phyloP scores from a whole-genome alignment of 2,113 vertebrate genomes.

The Callaeas wilsoni region DNA sequence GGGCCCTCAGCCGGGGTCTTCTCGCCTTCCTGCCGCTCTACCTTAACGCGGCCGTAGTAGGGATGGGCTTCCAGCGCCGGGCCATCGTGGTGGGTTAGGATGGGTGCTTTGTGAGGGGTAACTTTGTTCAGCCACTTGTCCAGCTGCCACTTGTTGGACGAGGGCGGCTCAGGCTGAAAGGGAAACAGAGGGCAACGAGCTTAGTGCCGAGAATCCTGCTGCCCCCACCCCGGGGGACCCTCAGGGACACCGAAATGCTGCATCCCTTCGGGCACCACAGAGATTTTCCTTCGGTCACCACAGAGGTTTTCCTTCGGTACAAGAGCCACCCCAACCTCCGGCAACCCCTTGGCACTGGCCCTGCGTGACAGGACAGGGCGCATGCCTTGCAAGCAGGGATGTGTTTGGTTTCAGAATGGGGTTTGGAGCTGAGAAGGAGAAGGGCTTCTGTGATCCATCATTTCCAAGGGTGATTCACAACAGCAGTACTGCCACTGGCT shows the following conservation, averaged over 20 bases:
- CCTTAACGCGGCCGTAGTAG: slow-evolving; percentile 58
- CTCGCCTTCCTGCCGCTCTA: slow-evolving; percentile 58
- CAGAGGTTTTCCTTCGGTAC: neutral
- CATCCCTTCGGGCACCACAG: neutral
- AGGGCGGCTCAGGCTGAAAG: slow-evolving; percentile 78
- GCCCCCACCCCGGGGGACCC: neutral
- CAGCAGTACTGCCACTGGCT: neutral
- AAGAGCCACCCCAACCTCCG: fast-evolving
- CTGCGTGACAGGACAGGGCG: fast-evolving
- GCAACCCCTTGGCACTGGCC: neutral
- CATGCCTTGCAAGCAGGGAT: fast-evolving
- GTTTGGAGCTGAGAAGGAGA: neutral
- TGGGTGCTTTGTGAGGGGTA: slow-evolving; percentile 77
- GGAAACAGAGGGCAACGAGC: neutral
- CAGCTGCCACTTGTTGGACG: slow-evolving; percentile 92
- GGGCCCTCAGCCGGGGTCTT: slow-evolving; percentile 71
- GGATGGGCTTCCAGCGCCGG: slow-evolving; percentile 53
- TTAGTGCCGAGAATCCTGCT: neutral
- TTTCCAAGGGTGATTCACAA: neutral
- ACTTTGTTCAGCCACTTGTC: slow-evolving; percentile 95
- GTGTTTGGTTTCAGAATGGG: neutral
- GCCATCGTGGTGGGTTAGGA: slow-evolving; percentile 72
- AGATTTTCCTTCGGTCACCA: neutral
- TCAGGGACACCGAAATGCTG: neutral
- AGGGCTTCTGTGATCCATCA: neutral